phyloP scores from a whole-genome alignment of 1,140 invertebrate species.

The Meloidogyne chitwoodi region DNA sequence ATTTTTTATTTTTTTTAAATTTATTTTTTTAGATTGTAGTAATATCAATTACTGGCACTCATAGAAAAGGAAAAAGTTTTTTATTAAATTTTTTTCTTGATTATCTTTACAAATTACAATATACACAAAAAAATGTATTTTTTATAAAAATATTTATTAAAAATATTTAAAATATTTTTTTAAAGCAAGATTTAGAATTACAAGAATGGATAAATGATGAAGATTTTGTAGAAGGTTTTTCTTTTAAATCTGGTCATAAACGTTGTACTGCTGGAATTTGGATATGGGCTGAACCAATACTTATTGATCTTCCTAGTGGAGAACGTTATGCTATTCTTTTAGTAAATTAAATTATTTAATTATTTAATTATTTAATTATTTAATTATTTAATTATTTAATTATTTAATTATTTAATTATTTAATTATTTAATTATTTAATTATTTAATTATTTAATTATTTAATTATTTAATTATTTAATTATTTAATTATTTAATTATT shows the following conservation, averaged over 20 bases:
- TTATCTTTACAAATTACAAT: slow-evolving; percentile 65
- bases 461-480: too few species aligned
- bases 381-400: too few species aligned
- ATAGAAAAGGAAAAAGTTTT: slow-evolving; percentile 92
- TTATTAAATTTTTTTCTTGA: slow-evolving; percentile 85
- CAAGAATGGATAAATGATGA: slow-evolving; percentile 59
- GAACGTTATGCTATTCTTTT: slow-evolving; percentile 55
- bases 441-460: too few species aligned
- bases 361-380: too few species aligned
- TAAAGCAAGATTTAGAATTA: slow-evolving; percentile 42
- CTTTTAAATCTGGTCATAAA: slow-evolving; percentile 64
- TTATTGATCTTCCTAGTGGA: slow-evolving; percentile 55
- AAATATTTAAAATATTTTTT: slow-evolving; percentile 12
- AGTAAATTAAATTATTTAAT: slow-evolving; percentile 26
- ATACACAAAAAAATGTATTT: slow-evolving; percentile 41
- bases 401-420: too few species aligned
- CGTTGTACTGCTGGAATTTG: slow-evolving; percentile 64
- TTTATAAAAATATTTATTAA: not conserved
- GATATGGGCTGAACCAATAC: slow-evolving; percentile 65
- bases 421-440: too few species aligned
- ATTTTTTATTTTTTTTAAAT: slow-evolving; percentile 5
- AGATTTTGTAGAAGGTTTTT: slow-evolving; percentile 61
- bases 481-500: too few species aligned
- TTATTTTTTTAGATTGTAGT: slow-evolving; percentile 71
- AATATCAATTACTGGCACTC: slow-evolving; percentile 88